Conservation (phyloP, 2,888 invertebrate species). For the Microctonus hyperodae region DNA sequence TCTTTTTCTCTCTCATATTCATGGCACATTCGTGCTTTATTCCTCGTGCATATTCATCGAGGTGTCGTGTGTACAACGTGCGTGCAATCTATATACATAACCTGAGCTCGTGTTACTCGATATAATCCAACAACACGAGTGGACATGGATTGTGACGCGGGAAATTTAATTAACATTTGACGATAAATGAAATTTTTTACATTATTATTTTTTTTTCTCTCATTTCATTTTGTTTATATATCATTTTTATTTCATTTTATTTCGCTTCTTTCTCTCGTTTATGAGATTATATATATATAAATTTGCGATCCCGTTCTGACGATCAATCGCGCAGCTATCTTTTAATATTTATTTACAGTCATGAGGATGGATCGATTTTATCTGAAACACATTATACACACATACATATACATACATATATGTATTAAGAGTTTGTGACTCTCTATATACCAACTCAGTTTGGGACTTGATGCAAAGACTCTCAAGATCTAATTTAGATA, state of each 20-base stretch:
- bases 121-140: constrained; percentile 34
- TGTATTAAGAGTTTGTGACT: not conserved
- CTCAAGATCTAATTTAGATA: constrained; percentile 63
- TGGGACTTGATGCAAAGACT: constrained; percentile 37
- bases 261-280: not conserved
- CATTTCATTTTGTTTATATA: not conserved
- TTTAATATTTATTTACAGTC: too few species aligned
- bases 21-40: not conserved
- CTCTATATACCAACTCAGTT: not conserved
- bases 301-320: constrained; percentile 2
- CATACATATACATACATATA: constrained; percentile 41
- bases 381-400: constrained; percentile 2
- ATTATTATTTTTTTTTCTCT: not conserved
- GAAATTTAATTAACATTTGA: constrained; percentile 37
- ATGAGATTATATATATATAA: constrained; percentile 13
- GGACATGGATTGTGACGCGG: constrained; percentile 31
- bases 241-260: not conserved
- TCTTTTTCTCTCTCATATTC: not conserved
- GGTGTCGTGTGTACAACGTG: constrained; percentile 24
- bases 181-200: not conserved
- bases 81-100: constrained; percentile 28
- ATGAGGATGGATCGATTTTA: not conserved
- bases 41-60: constrained; percentile 54
- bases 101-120: constrained; percentile 35
- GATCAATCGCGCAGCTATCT: not conserved